Conservation (phyloP, 2,888 invertebrate species). For the Exephanes ischioxanthus region DNA sequence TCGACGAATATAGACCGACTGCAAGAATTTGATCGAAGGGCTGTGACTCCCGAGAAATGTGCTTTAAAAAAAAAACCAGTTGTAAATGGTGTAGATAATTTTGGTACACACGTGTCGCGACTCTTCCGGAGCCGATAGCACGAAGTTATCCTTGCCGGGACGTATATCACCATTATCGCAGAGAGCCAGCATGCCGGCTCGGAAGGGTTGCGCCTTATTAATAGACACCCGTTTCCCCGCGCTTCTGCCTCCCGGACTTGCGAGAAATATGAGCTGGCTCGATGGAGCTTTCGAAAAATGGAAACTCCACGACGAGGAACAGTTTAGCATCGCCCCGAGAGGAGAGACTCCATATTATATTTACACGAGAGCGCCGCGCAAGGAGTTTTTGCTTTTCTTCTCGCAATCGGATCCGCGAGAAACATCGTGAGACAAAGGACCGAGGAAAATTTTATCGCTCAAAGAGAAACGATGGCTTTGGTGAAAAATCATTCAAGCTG, state of each 20-base stretch:
- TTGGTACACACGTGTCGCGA: constrained; percentile 26
- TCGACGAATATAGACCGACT: background rate
- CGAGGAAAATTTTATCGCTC: no score
- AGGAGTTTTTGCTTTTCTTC: no score
- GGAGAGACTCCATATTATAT: background rate
- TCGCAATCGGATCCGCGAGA: no score
- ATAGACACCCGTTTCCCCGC: constrained; percentile 67
- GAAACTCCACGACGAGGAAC: background rate
- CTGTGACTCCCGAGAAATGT: background rate
- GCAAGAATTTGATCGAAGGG: background rate
- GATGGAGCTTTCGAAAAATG: constrained; percentile 24
- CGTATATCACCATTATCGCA: constrained; percentile 78
- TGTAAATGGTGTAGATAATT: background rate
- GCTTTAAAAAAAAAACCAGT: background rate
- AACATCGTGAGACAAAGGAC: no score
- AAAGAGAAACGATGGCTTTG: no score
- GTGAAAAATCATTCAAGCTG: no score
- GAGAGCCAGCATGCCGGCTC: constrained; percentile 70
- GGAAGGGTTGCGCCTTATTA: constrained; percentile 71
- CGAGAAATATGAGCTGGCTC: constrained; percentile 47
- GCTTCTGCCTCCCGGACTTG: constrained; percentile 33
- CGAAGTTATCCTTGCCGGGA: constrained; percentile 5
- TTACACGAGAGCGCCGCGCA: background rate
- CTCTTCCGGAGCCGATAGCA: constrained; percentile 19
- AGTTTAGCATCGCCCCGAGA: background rate